These are phyloP conservation scores for Neosilurus mollespiculum DNA, from an alignment of 2,797 vertebrate species.

Conservation along the genomic window DNA sequence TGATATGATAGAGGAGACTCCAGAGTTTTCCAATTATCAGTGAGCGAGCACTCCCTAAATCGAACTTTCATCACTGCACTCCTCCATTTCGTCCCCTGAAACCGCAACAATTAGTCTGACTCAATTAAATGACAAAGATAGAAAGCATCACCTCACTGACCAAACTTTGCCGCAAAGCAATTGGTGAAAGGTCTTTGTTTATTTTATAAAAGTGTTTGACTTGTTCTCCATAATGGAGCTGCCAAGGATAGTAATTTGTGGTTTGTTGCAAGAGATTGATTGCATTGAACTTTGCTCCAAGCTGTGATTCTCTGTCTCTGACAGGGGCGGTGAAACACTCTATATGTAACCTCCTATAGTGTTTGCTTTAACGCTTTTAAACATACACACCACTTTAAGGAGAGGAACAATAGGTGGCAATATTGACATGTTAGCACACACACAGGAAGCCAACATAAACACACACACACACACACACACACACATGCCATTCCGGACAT, in stretches of 20 bases:
- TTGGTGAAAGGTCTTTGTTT: constrained; percentile 38
- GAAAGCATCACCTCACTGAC: constrained; percentile 46
- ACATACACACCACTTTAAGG: constrained; percentile 32
- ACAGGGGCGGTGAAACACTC: constrained; percentile 14
- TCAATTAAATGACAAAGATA: constrained; percentile 47
- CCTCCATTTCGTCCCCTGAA: constrained; percentile 45
- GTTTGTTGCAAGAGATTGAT: constrained; percentile 54
- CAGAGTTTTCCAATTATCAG: constrained; percentile 41
- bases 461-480: constrained; percentile 33
- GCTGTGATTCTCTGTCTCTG: constrained; percentile 13
- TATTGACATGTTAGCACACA: constrained; percentile 48
- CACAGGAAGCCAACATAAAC: neutral
- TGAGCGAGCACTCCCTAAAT: constrained; percentile 44
- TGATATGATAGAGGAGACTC: constrained; percentile 33
- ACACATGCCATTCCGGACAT: constrained; percentile 17
- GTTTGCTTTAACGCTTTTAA: neutral
- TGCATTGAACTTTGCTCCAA: constrained; percentile 38
- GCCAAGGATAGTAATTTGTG: constrained; percentile 43
- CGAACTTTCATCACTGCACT: constrained; percentile 55
- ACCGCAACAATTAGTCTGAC: constrained; percentile 53
- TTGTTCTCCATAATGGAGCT: constrained; percentile 52
- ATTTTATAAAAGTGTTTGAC: constrained; percentile 38
- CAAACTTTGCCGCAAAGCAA: constrained; percentile 44
- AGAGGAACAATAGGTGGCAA: constrained; percentile 38
- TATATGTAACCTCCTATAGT: neutral